These are phyloP conservation scores for Creontiades dilutus DNA, from an alignment of 2,888 invertebrate species.

Conservation along the genomic window DNA sequence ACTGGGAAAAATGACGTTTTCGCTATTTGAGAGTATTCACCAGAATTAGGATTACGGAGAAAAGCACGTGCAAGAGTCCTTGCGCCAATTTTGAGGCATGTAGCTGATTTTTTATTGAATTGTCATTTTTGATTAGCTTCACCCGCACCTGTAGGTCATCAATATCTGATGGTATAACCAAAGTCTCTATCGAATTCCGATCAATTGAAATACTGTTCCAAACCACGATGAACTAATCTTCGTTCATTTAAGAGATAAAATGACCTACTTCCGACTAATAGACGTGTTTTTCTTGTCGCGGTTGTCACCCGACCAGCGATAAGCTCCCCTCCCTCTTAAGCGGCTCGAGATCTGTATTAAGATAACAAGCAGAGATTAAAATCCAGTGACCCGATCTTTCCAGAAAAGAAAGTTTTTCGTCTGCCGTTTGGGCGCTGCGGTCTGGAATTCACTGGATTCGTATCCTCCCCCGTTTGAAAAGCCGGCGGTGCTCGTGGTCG, in stretches of 20 bases:
- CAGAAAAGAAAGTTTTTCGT: slow-evolving; percentile 28
- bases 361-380: not conserved
- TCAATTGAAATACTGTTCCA: too few relatives aligned
- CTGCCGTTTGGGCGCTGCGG: not conserved
- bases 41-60: too few relatives aligned
- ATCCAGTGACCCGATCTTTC: not conserved
- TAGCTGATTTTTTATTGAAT: too few relatives aligned
- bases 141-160: too few relatives aligned
- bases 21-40: too few relatives aligned
- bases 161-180: too few relatives aligned
- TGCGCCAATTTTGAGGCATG: too few relatives aligned
- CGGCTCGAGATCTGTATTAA: not conserved
- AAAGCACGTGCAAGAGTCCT: too few relatives aligned
- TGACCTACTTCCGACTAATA: not conserved
- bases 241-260: not conserved
- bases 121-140: too few relatives aligned
- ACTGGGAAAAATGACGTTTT: too few relatives aligned
- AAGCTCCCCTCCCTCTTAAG: not conserved
- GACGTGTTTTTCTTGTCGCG: not conserved
- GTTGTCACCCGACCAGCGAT: not conserved
- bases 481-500: not conserved
- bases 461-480: not conserved
- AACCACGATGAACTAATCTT: not conserved
- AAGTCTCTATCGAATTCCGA: too few relatives aligned
- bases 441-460: not conserved